phyloP scores from a whole-genome alignment of 2,797 vertebrate genomes.

The Cirrhinus mrigala region DNA sequence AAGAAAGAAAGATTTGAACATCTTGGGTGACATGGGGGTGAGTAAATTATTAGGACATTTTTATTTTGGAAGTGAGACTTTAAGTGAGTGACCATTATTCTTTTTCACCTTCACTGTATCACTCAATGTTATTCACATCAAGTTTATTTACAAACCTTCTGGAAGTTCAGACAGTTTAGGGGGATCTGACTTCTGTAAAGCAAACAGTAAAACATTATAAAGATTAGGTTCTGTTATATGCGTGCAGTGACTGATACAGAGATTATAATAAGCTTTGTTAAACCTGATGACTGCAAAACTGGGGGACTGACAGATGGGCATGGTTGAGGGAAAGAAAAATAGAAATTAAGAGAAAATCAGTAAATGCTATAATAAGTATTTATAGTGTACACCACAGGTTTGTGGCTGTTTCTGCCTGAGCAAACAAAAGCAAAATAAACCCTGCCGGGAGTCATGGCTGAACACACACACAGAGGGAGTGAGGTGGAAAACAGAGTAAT shows the following conservation, averaged over 20 bases:
- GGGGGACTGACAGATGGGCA: background rate
- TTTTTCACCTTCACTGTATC: background rate
- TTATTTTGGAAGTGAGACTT: background rate
- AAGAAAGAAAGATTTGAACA: too few relatives aligned
- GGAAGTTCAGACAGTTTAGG: background rate
- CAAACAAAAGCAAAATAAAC: constrained; percentile 44
- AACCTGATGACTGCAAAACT: background rate
- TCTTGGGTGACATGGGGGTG: too few relatives aligned
- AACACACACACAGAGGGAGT: constrained; percentile 47
- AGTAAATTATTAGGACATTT: too few relatives aligned
- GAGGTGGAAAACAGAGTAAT: constrained; percentile 54
- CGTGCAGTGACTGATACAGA: background rate
- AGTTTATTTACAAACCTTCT: background rate
- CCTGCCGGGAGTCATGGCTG: constrained; percentile 39
- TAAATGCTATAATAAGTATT: constrained; percentile 24
- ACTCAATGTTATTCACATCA: background rate
- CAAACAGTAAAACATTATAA: background rate
- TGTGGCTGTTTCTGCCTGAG: constrained; percentile 21
- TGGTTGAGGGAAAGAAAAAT: constrained; percentile 14
- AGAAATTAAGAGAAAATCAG: constrained; percentile 4
- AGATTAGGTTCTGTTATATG: background rate
- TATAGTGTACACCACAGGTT: constrained; percentile 27
- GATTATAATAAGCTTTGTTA: background rate
- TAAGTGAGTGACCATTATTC: background rate
- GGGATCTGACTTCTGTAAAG: background rate